Evolutionary conservation across 2,888 invertebrate genomes (phyloP).

Genomic region (Panopea generosa): DNA sequence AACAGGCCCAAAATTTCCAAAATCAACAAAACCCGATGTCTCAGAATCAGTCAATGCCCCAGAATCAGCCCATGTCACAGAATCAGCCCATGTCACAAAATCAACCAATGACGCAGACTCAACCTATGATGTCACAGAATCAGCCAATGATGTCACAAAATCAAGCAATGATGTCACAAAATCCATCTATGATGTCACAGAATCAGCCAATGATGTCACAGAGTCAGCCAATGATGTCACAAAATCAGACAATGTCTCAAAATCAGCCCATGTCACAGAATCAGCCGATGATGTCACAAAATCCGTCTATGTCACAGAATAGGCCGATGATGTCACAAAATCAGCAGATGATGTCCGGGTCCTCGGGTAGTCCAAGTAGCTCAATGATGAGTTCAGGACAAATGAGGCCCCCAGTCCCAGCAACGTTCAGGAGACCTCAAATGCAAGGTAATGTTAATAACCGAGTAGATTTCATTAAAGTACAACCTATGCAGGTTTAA

Average conservation of each 20-base stretch:
- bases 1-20: slow-evolving; percentile 48
- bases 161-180: slow-evolving; percentile 68
- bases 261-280: slow-evolving; percentile 58
- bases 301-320: slow-evolving; percentile 63
- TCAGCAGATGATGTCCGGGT: slow-evolving; percentile 62
- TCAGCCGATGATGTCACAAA: slow-evolving; percentile 64
- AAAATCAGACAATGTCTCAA: slow-evolving; percentile 69
- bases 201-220: slow-evolving; percentile 67
- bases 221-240: slow-evolving; percentile 64
- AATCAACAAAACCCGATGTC: slow-evolving; percentile 69
- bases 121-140: slow-evolving; percentile 60
- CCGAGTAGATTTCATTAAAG: not conserved
- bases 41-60: slow-evolving; percentile 68
- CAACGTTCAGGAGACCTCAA: slow-evolving; percentile 64
- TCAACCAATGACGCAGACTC: slow-evolving; percentile 67
- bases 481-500: not conserved
- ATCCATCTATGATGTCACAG: slow-evolving; percentile 71
- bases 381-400: slow-evolving; percentile 58
- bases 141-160: slow-evolving; percentile 64
- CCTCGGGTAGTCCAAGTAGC: slow-evolving; percentile 34
- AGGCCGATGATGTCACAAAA: slow-evolving; percentile 66
- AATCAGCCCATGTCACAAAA: slow-evolving; percentile 55
- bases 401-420: slow-evolving; percentile 65
- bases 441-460: slow-evolving; percentile 58
- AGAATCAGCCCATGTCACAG: slow-evolving; percentile 66